Evolutionary conservation across 2,113 vertebrate genomes (phyloP).

Genomic region (Herpailurus yagouaroundi): DNA sequence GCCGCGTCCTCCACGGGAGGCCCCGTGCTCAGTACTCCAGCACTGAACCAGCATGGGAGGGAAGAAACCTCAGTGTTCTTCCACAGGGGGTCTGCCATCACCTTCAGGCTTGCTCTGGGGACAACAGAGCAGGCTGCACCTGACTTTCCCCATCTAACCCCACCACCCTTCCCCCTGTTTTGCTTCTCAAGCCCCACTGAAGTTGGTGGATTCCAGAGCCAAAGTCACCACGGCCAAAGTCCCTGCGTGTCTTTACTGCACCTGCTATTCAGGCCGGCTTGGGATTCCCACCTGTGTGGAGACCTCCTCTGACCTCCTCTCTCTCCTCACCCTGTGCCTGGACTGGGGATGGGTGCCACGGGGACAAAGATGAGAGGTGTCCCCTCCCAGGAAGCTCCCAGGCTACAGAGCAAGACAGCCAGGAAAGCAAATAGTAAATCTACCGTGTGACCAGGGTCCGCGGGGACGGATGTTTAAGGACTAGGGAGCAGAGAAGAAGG

Average conservation of each 20-base stretch:
- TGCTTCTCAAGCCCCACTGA: neutral
- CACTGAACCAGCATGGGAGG: accelerated
- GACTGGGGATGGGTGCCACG: too few relatives aligned
- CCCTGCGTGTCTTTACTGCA: neutral
- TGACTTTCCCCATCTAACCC: accelerated
- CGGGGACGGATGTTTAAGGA: too few relatives aligned
- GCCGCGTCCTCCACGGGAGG: accelerated
- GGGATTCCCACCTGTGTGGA: neutral
- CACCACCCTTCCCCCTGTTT: neutral
- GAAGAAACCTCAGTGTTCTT: neutral
- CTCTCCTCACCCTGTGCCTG: neutral
- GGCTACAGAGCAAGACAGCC: neutral
- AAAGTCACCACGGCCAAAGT: too few relatives aligned
- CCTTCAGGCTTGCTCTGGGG: neutral
- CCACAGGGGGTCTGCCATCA: neutral
- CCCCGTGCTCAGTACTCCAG: accelerated
- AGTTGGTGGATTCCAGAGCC: neutral
- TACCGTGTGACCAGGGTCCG: accelerated
- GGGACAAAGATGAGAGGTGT: neutral
- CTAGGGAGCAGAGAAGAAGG: too few relatives aligned
- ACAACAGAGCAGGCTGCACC: neutral
- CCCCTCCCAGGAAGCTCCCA: neutral
- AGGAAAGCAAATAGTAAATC: neutral
- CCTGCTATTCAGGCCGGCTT: too few relatives aligned
- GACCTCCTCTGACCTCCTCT: too few relatives aligned